A percentile compares a stretch with the other conserved stretches of the same genome.
Conservation (phyloP, 2,888 invertebrate genomes). For the Aplocera efformata region DNA sequence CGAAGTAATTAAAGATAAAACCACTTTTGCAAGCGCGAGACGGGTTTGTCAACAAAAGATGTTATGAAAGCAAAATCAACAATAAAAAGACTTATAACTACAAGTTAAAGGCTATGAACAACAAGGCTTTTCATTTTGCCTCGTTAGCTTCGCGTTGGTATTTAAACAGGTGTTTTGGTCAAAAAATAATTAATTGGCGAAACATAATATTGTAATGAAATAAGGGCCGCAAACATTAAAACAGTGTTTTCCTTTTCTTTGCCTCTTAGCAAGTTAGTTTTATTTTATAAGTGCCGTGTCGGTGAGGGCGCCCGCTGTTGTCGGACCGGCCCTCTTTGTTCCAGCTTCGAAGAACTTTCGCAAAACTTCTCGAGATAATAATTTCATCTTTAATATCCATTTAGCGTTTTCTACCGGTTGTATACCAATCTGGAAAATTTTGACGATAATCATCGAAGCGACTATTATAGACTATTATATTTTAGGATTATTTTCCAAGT, state of each 20-base stretch:
- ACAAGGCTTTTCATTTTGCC: conserved; percentile 16
- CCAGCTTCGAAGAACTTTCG: conserved; percentile 50
- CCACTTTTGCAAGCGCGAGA: conserved; percentile 31
- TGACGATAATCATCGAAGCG: conserved; percentile 41
- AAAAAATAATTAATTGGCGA: conserved; percentile 43
- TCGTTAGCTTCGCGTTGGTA: conserved; percentile 24
- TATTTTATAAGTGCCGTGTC: conserved; percentile 38
- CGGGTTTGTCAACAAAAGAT: conserved; percentile 23
- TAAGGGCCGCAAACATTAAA: conserved; percentile 42
- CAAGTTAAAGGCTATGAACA: no score
- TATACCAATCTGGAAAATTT: conserved; percentile 39
- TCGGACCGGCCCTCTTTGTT: conserved; percentile 57
- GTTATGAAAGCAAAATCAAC: conserved; percentile 12
- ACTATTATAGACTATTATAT: conserved; percentile 13
- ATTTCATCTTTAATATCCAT: conserved; percentile 70
- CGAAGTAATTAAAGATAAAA: conserved; percentile 46
- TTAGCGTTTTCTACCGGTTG: conserved; percentile 46
- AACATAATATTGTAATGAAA: conserved; percentile 50
- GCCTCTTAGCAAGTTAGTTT: conserved; percentile 50
- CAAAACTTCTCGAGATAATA: conserved; percentile 63
- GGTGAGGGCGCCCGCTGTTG: conserved; percentile 33
- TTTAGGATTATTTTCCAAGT: no score
- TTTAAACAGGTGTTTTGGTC: conserved; percentile 32
- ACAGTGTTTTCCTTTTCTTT: conserved; percentile 49
- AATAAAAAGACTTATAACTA: conserved; percentile 9